These are phyloP conservation scores for Tethea ocularis DNA, from an alignment of 2,888 invertebrate species.

Conservation along the genomic window DNA sequence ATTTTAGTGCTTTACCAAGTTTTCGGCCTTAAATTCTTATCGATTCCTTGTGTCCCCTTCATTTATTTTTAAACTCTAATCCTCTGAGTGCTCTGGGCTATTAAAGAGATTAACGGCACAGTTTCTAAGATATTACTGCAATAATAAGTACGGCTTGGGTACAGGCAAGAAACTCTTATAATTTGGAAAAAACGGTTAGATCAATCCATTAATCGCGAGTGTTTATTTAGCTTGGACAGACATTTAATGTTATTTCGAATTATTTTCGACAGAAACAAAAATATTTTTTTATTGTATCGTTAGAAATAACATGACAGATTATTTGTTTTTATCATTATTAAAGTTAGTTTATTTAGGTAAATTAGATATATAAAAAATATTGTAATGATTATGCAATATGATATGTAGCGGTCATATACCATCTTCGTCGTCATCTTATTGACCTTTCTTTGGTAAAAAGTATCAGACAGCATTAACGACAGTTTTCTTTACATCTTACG, in stretches of 20 bases:
- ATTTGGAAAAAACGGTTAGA: not conserved
- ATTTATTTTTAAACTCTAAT: conserved; percentile 66
- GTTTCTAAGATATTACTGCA: conserved; percentile 30
- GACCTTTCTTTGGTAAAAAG: not conserved
- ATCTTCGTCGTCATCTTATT: no score
- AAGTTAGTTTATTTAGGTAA: no score
- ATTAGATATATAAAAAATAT: no score
- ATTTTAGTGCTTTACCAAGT: conserved; percentile 72
- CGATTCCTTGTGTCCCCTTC: conserved; percentile 54
- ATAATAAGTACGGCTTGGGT: conserved; percentile 29
- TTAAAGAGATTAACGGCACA: conserved; percentile 58
- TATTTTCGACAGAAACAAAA: no score
- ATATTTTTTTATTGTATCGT: no score
- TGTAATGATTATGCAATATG: no score
- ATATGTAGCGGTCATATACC: no score
- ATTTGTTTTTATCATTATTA: no score
- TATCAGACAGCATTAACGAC: not conserved
- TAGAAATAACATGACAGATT: no score
- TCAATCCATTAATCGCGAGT: not conserved
- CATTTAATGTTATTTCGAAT: no score
- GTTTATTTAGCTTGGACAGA: no score
- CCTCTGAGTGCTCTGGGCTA: conserved; percentile 50
- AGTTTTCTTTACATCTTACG: not conserved
- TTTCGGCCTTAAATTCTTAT: conserved; percentile 66
- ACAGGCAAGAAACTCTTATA: conserved; percentile 9